Conservation (phyloP, 2,797 vertebrate species). For the Steatocranus sp. region DNA sequence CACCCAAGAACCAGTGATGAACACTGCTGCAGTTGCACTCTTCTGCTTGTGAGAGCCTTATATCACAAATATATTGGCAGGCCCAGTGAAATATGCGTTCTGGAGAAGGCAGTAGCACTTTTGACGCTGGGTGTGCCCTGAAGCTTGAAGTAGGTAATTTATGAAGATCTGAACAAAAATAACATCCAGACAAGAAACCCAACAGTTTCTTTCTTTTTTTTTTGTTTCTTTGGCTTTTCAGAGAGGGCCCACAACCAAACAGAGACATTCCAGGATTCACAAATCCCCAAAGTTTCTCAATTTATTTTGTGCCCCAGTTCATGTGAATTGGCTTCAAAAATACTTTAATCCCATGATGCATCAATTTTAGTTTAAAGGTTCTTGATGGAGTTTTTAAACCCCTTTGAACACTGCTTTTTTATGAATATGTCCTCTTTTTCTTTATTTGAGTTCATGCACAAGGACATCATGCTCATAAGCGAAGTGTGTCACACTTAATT, state of each 20-base stretch:
- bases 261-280: not conserved
- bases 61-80: slow-evolving; percentile 33
- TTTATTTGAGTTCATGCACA: not conserved
- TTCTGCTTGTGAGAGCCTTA: not conserved
- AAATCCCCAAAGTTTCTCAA: not conserved
- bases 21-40: not conserved
- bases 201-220: not conserved
- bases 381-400: not conserved
- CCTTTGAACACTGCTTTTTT: not conserved
- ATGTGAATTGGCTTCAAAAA: not conserved
- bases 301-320: not conserved
- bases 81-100: slow-evolving; percentile 13
- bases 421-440: not conserved
- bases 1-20: slow-evolving; percentile 17
- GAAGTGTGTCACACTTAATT: not conserved
- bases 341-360: not conserved
- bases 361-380: not conserved
- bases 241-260: not conserved
- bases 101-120: slow-evolving; percentile 11
- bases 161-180: not conserved
- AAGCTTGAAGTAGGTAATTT: not conserved
- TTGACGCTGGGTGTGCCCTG: not conserved
- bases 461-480: not conserved
- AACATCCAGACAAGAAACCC: not conserved
- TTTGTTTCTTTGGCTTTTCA: not conserved